Percentiles rank a stretch among this genome's conserved stretches.
These are phyloP conservation scores for Vimba vimba DNA, from an alignment of 2,113 vertebrate genomes.

Conservation along the genomic window DNA sequence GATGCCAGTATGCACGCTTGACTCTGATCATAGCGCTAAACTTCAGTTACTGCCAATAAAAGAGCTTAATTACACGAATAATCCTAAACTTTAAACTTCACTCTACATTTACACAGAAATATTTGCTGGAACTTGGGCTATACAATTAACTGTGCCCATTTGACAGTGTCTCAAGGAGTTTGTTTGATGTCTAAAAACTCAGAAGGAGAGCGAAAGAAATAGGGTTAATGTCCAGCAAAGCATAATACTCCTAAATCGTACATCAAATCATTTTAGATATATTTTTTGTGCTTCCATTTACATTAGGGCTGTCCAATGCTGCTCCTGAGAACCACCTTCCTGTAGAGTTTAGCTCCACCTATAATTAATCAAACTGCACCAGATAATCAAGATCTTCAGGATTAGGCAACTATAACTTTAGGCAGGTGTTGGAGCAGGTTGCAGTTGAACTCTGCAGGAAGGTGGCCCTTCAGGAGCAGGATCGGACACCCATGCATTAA, in stretches of 20 bases:
- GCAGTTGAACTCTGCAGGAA: background rate
- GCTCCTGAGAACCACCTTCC: background rate
- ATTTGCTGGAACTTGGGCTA: background rate
- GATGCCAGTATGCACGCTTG: conserved; percentile 12
- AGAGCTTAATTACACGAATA: background rate
- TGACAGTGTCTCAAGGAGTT: too few relatives aligned
- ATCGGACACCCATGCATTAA: background rate
- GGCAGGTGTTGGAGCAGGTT: background rate
- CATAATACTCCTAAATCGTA: background rate
- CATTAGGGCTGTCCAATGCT: background rate
- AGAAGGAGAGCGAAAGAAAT: background rate
- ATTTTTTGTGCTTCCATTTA: background rate
- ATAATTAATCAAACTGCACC: conserved; percentile 1
- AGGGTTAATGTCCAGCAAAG: background rate
- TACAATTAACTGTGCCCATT: too few relatives aligned
- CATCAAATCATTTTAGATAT: background rate
- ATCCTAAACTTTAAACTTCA: background rate
- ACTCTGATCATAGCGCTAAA: background rate
- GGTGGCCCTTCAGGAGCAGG: background rate
- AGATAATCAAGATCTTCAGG: background rate
- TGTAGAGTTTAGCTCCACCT: background rate
- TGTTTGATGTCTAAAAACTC: too few relatives aligned
- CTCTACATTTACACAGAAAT: background rate
- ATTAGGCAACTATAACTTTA: background rate
- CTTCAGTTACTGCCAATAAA: conserved; percentile 1